Conservation (phyloP, 2,888 invertebrate genomes). For the Drosophila prolongata region DNA sequence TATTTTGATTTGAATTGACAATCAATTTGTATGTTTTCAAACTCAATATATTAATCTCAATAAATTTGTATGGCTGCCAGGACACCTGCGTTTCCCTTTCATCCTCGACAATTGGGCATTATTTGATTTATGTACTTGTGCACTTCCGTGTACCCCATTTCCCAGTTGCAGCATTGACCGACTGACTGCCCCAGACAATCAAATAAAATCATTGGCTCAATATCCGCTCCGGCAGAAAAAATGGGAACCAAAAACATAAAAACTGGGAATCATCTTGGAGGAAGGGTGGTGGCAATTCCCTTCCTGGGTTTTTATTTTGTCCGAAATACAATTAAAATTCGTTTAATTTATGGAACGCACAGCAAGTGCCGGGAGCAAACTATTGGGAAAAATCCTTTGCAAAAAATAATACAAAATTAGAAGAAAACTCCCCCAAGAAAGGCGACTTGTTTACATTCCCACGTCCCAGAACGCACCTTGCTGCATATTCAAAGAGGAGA, state of each 20-base stretch:
- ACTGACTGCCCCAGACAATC: slow-evolving; percentile 63
- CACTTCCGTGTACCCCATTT: slow-evolving; percentile 39
- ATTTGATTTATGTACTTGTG: slow-evolving; percentile 31
- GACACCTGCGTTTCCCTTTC: slow-evolving; percentile 28
- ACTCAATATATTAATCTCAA: neutral
- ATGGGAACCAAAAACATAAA: slow-evolving; percentile 19
- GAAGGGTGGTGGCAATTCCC: slow-evolving; percentile 54
- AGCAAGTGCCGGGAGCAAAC: slow-evolving; percentile 29
- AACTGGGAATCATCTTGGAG: slow-evolving; percentile 28
- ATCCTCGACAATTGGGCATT: slow-evolving; percentile 8
- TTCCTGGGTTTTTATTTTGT: slow-evolving; percentile 27
- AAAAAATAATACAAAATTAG: slow-evolving; percentile 32
- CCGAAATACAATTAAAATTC: slow-evolving; percentile 76
- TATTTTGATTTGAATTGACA: slow-evolving; percentile 10
- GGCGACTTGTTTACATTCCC: slow-evolving; percentile 73
- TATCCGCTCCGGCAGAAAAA: slow-evolving; percentile 55
- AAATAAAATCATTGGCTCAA: slow-evolving; percentile 73
- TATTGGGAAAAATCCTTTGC: slow-evolving; percentile 36
- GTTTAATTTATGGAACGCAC: slow-evolving; percentile 60
- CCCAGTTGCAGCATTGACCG: slow-evolving; percentile 50
- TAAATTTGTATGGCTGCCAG: neutral
- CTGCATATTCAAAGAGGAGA: slow-evolving; percentile 58
- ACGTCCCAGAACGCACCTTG: slow-evolving; percentile 71
- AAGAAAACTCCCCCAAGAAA: slow-evolving; percentile 39
- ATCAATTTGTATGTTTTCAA: slow-evolving; percentile 11